A percentile compares a stretch with the other conserved stretches of the same genome.
phyloP scores from a whole-genome alignment of 2,113 vertebrate genomes.

The Epinephelus cyanopodus region DNA sequence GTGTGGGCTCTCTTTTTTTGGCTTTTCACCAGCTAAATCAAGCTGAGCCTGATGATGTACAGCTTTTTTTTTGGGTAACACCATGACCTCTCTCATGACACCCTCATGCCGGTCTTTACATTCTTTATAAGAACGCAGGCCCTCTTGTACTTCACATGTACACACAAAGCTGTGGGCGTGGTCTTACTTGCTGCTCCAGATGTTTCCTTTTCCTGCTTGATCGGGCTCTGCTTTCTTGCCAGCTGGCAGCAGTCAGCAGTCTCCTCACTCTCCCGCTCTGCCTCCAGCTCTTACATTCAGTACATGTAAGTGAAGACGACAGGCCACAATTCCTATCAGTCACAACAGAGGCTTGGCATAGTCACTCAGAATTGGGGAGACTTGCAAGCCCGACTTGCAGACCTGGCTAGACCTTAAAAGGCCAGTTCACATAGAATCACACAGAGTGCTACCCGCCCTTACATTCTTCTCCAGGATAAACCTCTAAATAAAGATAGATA shows the following conservation, averaged over 20 bases:
- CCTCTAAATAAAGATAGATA: neutral
- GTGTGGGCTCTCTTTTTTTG: neutral
- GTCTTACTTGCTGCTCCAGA: neutral
- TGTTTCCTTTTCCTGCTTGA: neutral
- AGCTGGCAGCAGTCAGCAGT: conserved; percentile 17
- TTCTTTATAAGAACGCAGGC: neutral
- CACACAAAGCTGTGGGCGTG: neutral
- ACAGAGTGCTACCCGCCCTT: neutral
- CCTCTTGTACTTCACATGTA: neutral
- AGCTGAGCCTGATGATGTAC: neutral
- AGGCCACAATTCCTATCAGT: neutral
- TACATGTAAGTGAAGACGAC: neutral
- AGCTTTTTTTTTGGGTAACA: neutral
- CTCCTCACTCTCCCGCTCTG: neutral
- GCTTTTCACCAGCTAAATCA: neutral
- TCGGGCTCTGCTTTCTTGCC: neutral
- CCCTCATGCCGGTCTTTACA: no score
- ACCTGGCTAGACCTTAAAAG: neutral
- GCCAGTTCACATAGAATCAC: neutral
- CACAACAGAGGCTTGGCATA: neutral
- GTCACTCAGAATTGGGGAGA: neutral
- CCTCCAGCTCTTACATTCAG: neutral
- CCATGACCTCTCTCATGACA: neutral
- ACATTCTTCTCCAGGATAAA: neutral
- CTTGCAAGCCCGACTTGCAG: neutral